Evolutionary conservation across 1,140 invertebrate species (phyloP), one percentile per base, ranked within the genome.

Genomic region (Helicoverpa zea): DNA sequence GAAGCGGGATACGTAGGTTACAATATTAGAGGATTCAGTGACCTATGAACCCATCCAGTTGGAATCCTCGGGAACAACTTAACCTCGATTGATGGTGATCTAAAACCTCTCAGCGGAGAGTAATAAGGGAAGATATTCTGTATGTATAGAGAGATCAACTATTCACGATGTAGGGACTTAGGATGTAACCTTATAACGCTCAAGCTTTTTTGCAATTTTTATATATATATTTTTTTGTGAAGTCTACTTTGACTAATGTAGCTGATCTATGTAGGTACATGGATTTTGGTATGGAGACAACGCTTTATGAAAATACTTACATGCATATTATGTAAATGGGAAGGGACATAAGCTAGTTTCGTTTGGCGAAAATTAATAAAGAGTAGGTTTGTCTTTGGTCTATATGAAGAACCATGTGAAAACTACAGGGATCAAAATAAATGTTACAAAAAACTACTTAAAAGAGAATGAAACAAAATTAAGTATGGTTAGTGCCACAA

Each of bases 61-160:
- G 35, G 35, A 66, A 66, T 66, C 63, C 16, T 10, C 35, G 16
- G 11, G 13, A 49, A 16, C 63, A 66, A 43, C 63, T 66, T 66
- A 66, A 66, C 63, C 43, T 66, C 63, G 35, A 66, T 49, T 66
- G 63, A 66, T 49, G 7, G 63, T 66, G 49, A 66, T 66, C 63
- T 66, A 18, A 66, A 66, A 66, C 63, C 63, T 66, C 63, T 66
- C 63, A 66, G 63, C 63, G 63, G 3, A 16, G 63, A 49, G 63
- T 66, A 66, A 66, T 66, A 66, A 66, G 49, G 63, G 7, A 49
- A 23, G n/a, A 66, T 47, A 43, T 66, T 66, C 43, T n/a, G 63
- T 49, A 66, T 66, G 43, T 66, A 66, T 66, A n/a, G 63, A 66
- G 43, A 47, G 35, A 66, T 66, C 43, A 66, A 66, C 43, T 66